These are phyloP conservation scores for Xanthorhoe designata DNA, from an alignment of 2,888 invertebrate genomes.

Conservation along the genomic window DNA sequence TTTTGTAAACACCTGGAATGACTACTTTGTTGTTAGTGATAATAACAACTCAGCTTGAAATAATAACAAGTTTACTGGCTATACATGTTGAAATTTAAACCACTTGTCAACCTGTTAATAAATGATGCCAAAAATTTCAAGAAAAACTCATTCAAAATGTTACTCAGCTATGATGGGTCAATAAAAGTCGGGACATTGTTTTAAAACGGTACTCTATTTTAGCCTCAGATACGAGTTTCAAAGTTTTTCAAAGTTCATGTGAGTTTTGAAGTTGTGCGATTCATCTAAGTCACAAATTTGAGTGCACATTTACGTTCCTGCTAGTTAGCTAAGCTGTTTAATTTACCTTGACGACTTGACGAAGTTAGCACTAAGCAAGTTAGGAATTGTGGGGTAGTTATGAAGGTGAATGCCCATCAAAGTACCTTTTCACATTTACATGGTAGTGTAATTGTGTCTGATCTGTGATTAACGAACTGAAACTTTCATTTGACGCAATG, in stretches of 20 bases:
- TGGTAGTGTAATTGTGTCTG: not conserved
- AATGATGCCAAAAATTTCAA: too few species aligned
- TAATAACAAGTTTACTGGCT: too few species aligned
- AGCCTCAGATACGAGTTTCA: constrained; percentile 41
- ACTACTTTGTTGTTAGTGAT: too few species aligned
- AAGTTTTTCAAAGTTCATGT: constrained; percentile 58
- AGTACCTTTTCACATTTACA: constrained; percentile 4
- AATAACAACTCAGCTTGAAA: too few species aligned
- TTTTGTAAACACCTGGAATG: too few species aligned
- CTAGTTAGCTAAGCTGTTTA: constrained; percentile 55
- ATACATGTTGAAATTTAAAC: too few species aligned
- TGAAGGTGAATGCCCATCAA: constrained; percentile 8
- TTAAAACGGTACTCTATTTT: constrained; percentile 45
- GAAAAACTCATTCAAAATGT: too few species aligned
- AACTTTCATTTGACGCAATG: not conserved
- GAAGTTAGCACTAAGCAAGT: constrained; percentile 15
- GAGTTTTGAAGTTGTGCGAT: constrained; percentile 63
- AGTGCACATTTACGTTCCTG: constrained; percentile 68
- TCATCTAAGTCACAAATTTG: constrained; percentile 73
- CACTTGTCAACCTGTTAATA: too few species aligned
- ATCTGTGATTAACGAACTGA: not conserved
- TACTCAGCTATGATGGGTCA: too few species aligned
- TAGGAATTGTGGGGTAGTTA: constrained; percentile 15
- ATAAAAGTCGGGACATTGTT: constrained; percentile 9
- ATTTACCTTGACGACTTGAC: constrained; percentile 42